Percentiles rank a stretch among this genome's conserved stretches.
Conservation (phyloP, 2,113 vertebrate genomes). For the Labrus mixtus region DNA sequence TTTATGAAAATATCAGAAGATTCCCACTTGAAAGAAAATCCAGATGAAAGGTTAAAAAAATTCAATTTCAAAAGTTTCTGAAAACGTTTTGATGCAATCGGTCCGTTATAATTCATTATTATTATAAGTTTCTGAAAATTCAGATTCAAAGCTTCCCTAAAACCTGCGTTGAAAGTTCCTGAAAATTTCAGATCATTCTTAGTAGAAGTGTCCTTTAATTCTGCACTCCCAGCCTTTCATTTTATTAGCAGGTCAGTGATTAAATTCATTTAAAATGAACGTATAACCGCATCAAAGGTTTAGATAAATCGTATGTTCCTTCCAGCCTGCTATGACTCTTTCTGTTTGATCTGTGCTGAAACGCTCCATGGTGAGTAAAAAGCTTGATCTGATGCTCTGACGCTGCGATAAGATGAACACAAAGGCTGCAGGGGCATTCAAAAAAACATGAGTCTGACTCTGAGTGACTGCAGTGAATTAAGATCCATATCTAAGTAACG, state of each 20-base stretch:
- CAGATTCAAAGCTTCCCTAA: no score
- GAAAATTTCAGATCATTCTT: no score
- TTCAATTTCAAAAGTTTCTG: no score
- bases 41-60: no score
- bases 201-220: no score
- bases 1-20: no score
- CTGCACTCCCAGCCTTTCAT: no score
- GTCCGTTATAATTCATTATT: no score
- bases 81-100: no score
- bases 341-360: neutral
- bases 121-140: no score
- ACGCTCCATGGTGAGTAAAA: constrained; percentile 21
- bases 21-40: no score
- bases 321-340: neutral
- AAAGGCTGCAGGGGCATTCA: constrained; percentile 39
- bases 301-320: neutral
- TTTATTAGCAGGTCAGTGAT: neutral
- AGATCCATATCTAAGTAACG: constrained; percentile 76
- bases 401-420: constrained; percentile 58
- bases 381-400: constrained; percentile 44
- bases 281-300: neutral
- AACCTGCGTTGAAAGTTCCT: no score
- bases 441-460: constrained; percentile 29
- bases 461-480: constrained; percentile 71
- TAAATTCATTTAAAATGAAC: neutral